Evolutionary conservation across 2,113 vertebrate species (phyloP).

Genomic region (Fregata magnificens): DNA sequence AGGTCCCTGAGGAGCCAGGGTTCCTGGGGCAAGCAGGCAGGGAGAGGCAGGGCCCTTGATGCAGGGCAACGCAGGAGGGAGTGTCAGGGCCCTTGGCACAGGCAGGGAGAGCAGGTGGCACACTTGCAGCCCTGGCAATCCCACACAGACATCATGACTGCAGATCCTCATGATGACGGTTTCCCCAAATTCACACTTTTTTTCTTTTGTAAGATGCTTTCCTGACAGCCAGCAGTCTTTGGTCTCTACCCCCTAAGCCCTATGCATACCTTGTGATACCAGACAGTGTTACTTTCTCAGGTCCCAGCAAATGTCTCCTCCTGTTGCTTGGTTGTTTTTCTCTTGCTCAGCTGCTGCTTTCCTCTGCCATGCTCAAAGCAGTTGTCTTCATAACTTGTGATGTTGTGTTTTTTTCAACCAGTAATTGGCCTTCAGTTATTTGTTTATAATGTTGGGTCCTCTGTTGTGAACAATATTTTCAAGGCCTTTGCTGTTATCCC

Average conservation of each 20-base stretch:
- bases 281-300: not conserved
- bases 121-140: not conserved
- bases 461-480: not conserved
- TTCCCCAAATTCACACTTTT: not conserved
- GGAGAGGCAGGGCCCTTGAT: not conserved
- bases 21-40: not conserved
- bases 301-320: not conserved
- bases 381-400: accelerated
- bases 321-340: not conserved
- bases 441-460: not conserved
- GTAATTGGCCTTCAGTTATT: not conserved
- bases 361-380: not conserved
- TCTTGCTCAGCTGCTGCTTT: not conserved
- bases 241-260: not conserved
- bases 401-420: not conserved
- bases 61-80: not conserved
- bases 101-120: not conserved
- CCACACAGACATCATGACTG: accelerated
- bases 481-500: not conserved
- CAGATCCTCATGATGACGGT: not conserved
- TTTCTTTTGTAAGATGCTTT: not conserved
- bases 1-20: not conserved
- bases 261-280: not conserved
- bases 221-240: not conserved
- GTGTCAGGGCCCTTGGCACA: not conserved